phyloP scores from a whole-genome alignment of 2,113 vertebrate genomes.

The Antechinus flavipes region DNA sequence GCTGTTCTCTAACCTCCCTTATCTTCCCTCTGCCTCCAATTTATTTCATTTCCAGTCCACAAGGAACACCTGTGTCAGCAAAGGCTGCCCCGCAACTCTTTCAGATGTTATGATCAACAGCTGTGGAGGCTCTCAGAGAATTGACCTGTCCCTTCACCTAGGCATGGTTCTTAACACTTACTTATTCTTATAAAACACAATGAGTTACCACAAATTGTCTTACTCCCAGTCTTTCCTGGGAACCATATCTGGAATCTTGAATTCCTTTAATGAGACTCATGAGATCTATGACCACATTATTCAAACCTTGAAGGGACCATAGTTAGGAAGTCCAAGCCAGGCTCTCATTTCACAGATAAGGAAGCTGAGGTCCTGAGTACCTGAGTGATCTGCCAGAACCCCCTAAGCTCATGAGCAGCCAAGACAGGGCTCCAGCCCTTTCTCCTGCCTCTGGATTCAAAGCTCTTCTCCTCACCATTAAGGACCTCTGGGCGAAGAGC shows the following conservation, averaged over 20 bases:
- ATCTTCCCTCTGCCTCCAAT: too few relatives aligned
- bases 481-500: neutral
- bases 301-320: neutral
- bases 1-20: too few relatives aligned
- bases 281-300: neutral
- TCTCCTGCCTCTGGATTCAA: neutral
- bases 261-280: neutral
- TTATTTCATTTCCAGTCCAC: too few relatives aligned
- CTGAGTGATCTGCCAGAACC: neutral
- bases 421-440: neutral
- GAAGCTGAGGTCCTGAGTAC: neutral
- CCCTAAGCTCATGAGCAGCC: neutral
- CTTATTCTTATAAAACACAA: neutral
- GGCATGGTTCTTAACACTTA: too few relatives aligned
- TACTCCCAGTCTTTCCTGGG: too few relatives aligned
- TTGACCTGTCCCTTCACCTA: too few relatives aligned
- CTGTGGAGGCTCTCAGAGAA: too few relatives aligned
- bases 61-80: too few relatives aligned
- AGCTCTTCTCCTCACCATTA: neutral
- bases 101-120: too few relatives aligned
- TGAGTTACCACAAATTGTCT: neutral
- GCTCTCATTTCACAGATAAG: neutral
- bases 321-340: neutral
- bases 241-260: neutral
- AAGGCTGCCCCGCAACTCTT: too few relatives aligned